Percentiles rank a stretch among this genome's conserved stretches.
phyloP scores from a whole-genome alignment of 2,113 vertebrate genomes.

The Xiphophorus hellerii region DNA sequence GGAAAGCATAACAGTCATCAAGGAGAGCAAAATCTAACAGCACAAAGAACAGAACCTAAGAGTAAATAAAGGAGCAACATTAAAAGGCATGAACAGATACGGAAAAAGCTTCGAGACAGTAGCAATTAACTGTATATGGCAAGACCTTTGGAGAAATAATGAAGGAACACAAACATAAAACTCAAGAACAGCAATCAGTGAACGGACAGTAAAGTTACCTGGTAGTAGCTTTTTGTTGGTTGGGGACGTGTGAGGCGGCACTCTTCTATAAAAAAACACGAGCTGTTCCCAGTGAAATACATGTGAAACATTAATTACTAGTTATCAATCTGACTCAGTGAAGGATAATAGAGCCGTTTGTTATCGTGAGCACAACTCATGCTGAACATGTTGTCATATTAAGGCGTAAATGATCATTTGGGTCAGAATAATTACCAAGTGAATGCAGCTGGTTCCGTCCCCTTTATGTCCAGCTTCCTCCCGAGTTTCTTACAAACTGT shows the following conservation, averaged over 20 bases:
- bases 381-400: conserved; percentile 14
- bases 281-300: conserved; percentile 9
- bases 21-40: too few relatives aligned
- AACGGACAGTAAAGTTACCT: neutral
- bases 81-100: too few relatives aligned
- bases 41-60: too few relatives aligned
- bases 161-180: too few relatives aligned
- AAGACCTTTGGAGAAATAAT: too few relatives aligned
- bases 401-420: conserved; percentile 43
- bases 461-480: conserved; percentile 41
- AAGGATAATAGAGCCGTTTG: conserved; percentile 10
- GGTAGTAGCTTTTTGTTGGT: neutral
- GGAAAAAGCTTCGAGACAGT: too few relatives aligned
- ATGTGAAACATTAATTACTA: conserved; percentile 14
- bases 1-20: too few relatives aligned
- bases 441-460: conserved; percentile 48
- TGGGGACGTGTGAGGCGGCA: neutral
- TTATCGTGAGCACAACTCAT: conserved; percentile 1
- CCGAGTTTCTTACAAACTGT: neutral
- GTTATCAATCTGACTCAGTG: conserved; percentile 1
- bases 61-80: too few relatives aligned
- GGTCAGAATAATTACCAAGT: conserved; percentile 34
- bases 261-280: neutral
- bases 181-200: neutral
- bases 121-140: too few relatives aligned